Percentiles rank a stretch among this genome's conserved stretches.
Conservation (phyloP, 2,797 vertebrate species). For the Eurystomus glaucurus region DNA sequence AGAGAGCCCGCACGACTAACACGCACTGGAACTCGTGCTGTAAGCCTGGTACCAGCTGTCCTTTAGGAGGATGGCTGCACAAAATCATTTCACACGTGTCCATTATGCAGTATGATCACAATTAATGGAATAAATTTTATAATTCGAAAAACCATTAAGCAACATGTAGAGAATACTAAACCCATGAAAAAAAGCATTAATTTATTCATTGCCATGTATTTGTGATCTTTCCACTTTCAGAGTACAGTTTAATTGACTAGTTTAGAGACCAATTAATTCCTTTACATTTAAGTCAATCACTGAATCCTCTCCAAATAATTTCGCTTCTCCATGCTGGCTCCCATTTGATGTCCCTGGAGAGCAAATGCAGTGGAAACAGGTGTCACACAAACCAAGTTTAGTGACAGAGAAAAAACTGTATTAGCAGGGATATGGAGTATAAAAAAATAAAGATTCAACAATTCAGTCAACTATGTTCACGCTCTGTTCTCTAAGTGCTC, state of each 20-base stretch:
- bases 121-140: slow-evolving; percentile 55
- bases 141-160: slow-evolving; percentile 73
- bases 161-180: slow-evolving; percentile 74
- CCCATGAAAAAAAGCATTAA: slow-evolving; percentile 80
- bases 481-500: background rate
- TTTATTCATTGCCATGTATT: slow-evolving; percentile 83
- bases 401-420: slow-evolving; percentile 57
- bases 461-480: background rate
- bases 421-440: slow-evolving; percentile 42
- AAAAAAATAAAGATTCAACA: slow-evolving; percentile 14
- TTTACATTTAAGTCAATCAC: slow-evolving; percentile 91
- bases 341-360: slow-evolving; percentile 75
- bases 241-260: slow-evolving; percentile 88
- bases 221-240: slow-evolving; percentile 84
- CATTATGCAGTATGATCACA: slow-evolving; percentile 70
- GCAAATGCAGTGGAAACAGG: slow-evolving; percentile 61
- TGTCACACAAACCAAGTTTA: slow-evolving; percentile 70
- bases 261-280: slow-evolving; percentile 89
- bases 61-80: slow-evolving; percentile 29
- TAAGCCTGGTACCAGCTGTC: slow-evolving; percentile 36
- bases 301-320: slow-evolving; percentile 82
- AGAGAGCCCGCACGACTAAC: background rate
- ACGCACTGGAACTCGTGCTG: background rate
- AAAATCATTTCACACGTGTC: slow-evolving; percentile 35
- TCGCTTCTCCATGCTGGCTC: slow-evolving; percentile 74